Conservation (phyloP, 2,113 vertebrate species). For the Coryphaenoides rupestris region DNA sequence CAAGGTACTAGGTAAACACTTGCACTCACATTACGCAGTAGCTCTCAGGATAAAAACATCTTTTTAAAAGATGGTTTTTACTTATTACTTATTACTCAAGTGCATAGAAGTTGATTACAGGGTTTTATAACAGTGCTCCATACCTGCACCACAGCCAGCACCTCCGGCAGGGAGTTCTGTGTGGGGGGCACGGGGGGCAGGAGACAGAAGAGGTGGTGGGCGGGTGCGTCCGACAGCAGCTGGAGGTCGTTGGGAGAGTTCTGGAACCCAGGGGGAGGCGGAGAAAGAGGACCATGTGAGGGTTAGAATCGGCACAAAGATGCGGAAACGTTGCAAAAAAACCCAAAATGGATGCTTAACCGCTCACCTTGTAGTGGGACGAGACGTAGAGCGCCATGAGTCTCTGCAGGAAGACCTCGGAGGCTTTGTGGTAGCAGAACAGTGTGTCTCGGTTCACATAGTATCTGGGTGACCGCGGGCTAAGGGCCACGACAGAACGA, state of each 20-base stretch:
- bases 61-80: no score
- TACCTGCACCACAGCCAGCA: slow-evolving; percentile 95
- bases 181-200: slow-evolving; percentile 90
- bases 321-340: background rate
- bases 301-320: no score
- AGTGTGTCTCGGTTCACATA: slow-evolving; percentile 96
- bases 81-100: no score
- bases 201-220: slow-evolving; percentile 96
- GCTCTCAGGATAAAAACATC: no score
- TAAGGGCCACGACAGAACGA: slow-evolving; percentile 61
- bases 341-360: background rate
- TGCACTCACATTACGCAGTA: no score
- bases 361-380: slow-evolving; percentile 92
- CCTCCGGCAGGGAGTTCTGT: slow-evolving; percentile 92
- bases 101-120: no score
- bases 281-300: no score
- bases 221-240: slow-evolving; percentile 95
- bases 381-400: slow-evolving; percentile 97
- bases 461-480: slow-evolving; percentile 76
- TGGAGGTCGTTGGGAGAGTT: slow-evolving; percentile 97
- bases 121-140: background rate
- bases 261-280: slow-evolving; percentile 53
- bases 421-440: slow-evolving; percentile 97
- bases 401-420: slow-evolving; percentile 91
- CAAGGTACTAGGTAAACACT: no score